Conservation (phyloP, 2,113 vertebrate species). For the Sciurus niger region DNA sequence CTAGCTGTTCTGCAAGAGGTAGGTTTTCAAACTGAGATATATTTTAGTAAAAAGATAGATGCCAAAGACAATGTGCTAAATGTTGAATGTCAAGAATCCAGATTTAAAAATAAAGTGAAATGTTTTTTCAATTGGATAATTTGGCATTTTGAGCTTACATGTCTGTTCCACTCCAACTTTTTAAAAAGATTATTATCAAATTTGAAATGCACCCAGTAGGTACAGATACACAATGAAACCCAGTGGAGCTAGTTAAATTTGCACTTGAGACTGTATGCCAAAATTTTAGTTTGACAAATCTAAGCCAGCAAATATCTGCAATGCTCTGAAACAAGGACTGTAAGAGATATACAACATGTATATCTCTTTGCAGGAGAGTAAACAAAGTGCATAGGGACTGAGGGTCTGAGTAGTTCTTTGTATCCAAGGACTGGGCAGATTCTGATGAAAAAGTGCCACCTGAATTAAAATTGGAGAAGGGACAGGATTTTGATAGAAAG, state of each 20-base stretch:
- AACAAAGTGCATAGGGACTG: not conserved
- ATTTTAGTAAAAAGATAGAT: no score
- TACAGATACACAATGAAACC: not conserved
- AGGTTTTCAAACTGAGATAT: no score
- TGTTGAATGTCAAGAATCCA: no score
- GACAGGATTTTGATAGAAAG: not conserved
- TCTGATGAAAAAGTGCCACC: not conserved
- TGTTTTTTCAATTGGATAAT: not conserved
- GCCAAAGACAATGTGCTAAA: no score
- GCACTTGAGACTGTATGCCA: not conserved
- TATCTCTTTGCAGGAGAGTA: not conserved
- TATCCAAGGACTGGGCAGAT: not conserved
- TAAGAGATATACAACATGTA: not conserved
- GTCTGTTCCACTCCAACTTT: not conserved
- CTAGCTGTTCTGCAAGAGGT: no score
- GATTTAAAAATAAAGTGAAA: not conserved
- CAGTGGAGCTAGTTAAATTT: not conserved
- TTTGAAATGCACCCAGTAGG: not conserved
- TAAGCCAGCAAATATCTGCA: conserved; percentile 35
- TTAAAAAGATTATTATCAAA: conserved; percentile 7
- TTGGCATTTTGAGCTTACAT: not conserved
- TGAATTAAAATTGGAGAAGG: not conserved
- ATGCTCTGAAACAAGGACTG: not conserved
- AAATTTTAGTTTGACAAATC: conserved; percentile 37
- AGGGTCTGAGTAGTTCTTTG: not conserved